phyloP scores from a whole-genome alignment of 37 sponge, comb jelly and placozoan species.

The Aphrocallistes beatrix region DNA sequence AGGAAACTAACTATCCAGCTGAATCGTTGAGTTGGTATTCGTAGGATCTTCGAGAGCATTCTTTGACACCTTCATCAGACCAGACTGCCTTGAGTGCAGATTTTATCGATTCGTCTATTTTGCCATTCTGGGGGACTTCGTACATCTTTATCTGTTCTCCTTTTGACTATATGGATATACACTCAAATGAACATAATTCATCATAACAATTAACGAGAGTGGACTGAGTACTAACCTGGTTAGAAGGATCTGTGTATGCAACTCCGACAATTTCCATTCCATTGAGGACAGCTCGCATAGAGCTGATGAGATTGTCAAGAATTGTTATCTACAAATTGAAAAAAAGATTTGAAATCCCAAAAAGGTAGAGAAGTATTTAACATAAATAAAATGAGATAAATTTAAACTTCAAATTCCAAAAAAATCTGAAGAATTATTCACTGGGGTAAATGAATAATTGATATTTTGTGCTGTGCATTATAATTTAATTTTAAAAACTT shows the following conservation, averaged over 20 bases:
- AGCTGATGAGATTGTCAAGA: slow-evolving; percentile 65
- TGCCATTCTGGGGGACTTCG: not conserved
- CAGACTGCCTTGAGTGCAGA: slow-evolving; percentile 55
- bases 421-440: too few species aligned
- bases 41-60: slow-evolving; percentile 58
- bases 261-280: slow-evolving; percentile 68
- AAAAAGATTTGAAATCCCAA: too few species aligned
- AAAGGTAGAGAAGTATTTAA: too few species aligned
- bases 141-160: not conserved
- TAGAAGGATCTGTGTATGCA: slow-evolving; percentile 34
- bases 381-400: too few species aligned
- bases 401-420: too few species aligned
- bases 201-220: not conserved
- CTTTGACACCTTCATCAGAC: slow-evolving; percentile 70
- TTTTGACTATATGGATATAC: not conserved
- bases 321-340: slow-evolving; percentile 59
- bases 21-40: slow-evolving; percentile 99
- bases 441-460: too few species aligned
- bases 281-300: slow-evolving; percentile 74
- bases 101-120: slow-evolving; percentile 20
- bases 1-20: slow-evolving; percentile 77
- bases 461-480: too few species aligned
- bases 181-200: not conserved
- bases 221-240: slow-evolving; percentile 32
- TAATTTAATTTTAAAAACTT: too few species aligned